Percentiles rank a stretch among this genome's conserved stretches.
These are phyloP conservation scores for Pachyramphus minor DNA, from an alignment of 2,113 vertebrate genomes.

Conservation along the genomic window DNA sequence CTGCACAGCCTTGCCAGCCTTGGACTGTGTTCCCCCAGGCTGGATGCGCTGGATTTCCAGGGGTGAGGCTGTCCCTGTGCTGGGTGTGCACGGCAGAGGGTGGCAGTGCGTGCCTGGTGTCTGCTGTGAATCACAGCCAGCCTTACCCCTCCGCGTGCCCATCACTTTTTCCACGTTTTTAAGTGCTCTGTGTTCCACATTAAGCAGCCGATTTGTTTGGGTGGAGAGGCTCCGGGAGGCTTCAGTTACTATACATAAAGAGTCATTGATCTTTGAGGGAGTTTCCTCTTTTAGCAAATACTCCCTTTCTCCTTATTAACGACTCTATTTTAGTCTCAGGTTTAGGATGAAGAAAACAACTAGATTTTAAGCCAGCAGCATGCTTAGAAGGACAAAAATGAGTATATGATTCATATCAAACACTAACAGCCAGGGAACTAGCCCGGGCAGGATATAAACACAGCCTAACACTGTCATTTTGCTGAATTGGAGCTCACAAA, in stretches of 20 bases:
- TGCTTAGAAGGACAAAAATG: not conserved
- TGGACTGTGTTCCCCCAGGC: not conserved
- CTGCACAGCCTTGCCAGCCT: not conserved
- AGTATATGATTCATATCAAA: not conserved
- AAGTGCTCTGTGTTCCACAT: slow-evolving; percentile 30
- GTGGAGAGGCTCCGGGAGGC: slow-evolving; percentile 23
- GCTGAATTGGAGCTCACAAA: not conserved
- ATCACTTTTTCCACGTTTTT: slow-evolving; percentile 62
- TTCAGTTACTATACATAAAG: slow-evolving; percentile 49
- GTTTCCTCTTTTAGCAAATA: slow-evolving; percentile 8
- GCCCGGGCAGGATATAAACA: not conserved
- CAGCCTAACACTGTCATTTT: accelerated
- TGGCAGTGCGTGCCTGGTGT: not conserved
- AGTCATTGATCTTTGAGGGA: slow-evolving; percentile 57
- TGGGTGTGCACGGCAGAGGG: not conserved
- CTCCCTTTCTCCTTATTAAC: slow-evolving; percentile 2
- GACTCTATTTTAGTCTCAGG: not conserved
- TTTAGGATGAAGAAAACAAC: slow-evolving; percentile 15
- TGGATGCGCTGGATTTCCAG: not conserved
- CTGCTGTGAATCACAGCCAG: not conserved
- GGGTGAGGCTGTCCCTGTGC: not conserved
- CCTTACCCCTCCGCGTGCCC: not conserved
- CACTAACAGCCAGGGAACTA: not conserved
- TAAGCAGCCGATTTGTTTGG: slow-evolving; percentile 38
- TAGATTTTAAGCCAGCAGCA: not conserved